Conservation (phyloP, 2,888 invertebrate species). For the Drosophila histrio region DNA sequence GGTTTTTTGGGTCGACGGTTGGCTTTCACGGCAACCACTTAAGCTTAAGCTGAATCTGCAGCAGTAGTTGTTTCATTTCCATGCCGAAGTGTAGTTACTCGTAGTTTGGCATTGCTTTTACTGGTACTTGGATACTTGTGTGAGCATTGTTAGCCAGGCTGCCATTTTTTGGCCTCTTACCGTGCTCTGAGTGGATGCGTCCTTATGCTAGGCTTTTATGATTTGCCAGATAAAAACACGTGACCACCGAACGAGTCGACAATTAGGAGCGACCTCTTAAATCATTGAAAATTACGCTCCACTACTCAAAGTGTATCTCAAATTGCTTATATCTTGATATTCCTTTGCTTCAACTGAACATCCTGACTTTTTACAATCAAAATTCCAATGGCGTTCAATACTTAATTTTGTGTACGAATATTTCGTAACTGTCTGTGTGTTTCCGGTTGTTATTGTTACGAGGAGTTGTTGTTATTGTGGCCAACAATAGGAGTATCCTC, state of each 20-base stretch:
- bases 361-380: conserved; percentile 59
- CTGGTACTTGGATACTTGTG: conserved; percentile 5
- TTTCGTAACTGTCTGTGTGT: conserved; percentile 3
- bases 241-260: conserved; percentile 43
- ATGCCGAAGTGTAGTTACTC: conserved; percentile 49
- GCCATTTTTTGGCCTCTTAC: conserved; percentile 60
- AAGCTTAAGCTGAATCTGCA: conserved; percentile 21
- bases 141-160: conserved; percentile 43
- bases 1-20: conserved; percentile 11
- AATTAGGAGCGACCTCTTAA: conserved; percentile 11
- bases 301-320: neutral
- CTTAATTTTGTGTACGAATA: conserved; percentile 48
- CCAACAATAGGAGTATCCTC: conserved; percentile 29
- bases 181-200: conserved; percentile 22
- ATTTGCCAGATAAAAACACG: conserved; percentile 44
- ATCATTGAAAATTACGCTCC: neutral
- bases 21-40: conserved; percentile 49
- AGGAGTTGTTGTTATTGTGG: conserved; percentile 41
- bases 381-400: conserved; percentile 69
- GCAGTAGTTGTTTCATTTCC: conserved; percentile 53
- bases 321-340: conserved; percentile 35
- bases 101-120: conserved; percentile 11
- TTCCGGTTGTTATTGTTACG: conserved; percentile 20
- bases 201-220: conserved; percentile 40
- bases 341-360: neutral